Base-by-base conservation (phyloP, 1,140 invertebrate genomes). In the Orchesella cincta region DNA sequence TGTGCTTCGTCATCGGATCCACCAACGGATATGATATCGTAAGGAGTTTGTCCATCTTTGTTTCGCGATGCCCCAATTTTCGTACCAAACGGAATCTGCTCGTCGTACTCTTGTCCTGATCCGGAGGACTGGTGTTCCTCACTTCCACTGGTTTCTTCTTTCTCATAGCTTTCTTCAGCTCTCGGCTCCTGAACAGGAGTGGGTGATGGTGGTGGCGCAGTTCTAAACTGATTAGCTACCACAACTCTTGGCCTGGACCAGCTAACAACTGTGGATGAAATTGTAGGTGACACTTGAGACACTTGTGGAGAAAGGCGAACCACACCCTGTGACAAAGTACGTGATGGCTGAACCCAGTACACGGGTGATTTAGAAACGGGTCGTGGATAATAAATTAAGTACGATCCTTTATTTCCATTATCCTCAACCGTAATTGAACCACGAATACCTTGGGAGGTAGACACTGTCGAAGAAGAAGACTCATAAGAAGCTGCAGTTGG, bases 291-390 rank as follows among this genome's bases (percentile, higher is more conserved):
- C 31, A 67, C 62, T 64, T 64, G 74, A 57, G n/a, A 64, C 34
- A 67, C 16, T 26, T 39, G 70, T 31, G 62, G 62, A 31, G 62
- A 29, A 29, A 67, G 31, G 1, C 62, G 62, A 33, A 67, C 62
- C 23, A 67, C 62, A n/a, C 62, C 62, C 33, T 67, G 62, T 29
- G 62, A 67, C 29, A n/a, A 1, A 2, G 62, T 67, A 31, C 18
- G 46, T 70, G 79, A 71, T 64, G 54, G 75, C 31, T 80, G 70
- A 12, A 78, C 67, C 80, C 80, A 81, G 46, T 75, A 77, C 5
- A 77, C 51, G n/a, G 77, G 67, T 12, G 67, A 46, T 75, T 73
- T 75, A 3, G 71, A 39, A 1, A 73, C 51, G 28, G 77, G 77
- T 34, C 31, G 36, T 26, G 51, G 73, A 39, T 77, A 77, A 39